Base-by-base conservation (phyloP, 2,113 vertebrate species). In the Halichoeres trimaculatus region DNA sequence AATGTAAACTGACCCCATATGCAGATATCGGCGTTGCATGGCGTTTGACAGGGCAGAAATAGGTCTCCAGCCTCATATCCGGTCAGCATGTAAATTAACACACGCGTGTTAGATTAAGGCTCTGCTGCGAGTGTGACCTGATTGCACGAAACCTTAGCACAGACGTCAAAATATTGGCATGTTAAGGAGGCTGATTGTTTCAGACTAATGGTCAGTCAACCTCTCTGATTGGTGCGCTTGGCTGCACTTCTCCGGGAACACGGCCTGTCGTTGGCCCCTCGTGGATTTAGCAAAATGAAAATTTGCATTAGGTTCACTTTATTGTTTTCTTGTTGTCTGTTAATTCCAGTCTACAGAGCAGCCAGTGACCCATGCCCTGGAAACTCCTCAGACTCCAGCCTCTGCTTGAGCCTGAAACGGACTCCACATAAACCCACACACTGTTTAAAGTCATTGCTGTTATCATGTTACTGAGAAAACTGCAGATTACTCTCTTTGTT, bases 311-410 rank as follows among this genome's bases (percentile, higher is more conserved):
- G 85, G 85, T 88, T 85, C 87, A 91, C 89, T 92, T 93, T 90
- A 91, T 91, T 90, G 91, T 92, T 93, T 93, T 91, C 80, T 90
- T 90, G 87, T 92, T 92, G 92, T 94, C 83, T 85, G 93, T 93
- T 95, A 94, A 94, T 95, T 94, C 93, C 93, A 93, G 93, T 94
- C 93, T 93, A 54, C 90, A 85, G 91, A 92, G 92, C 87, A 93
- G 91, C 88, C 92, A 89, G 75, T 94, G 93, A 94, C 92, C 93
- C 92, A 91, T 93, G 88, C n/a, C 83, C 84, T 65, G 63, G 41
- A 71, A 85, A 66, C 74, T 81, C 74, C 67, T 80, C 70, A 40
- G 70, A 78, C 71, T 85, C 65, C 55, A 66, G 71, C 80, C 84
- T 34, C 30, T 30, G 30, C 30, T 30, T 67, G 48, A 67, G 80